Conservation (phyloP, 2,888 invertebrate species). For the Meiosimyza decipiens region DNA sequence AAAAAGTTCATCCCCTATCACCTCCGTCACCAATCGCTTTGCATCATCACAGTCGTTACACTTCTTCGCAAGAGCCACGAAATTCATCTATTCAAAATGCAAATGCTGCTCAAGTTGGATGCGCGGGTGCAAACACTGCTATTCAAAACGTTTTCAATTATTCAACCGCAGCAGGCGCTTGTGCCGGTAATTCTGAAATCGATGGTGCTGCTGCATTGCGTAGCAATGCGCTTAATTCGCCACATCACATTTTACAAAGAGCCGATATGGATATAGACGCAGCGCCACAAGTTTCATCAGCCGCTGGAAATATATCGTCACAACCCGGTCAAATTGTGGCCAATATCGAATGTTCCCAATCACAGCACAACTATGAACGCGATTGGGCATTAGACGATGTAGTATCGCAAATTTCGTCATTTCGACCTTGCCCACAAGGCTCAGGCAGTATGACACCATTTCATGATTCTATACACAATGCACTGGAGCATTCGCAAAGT, state of each 20-base stretch:
- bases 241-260: conserved; percentile 55
- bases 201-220: conserved; percentile 41
- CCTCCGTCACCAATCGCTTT: conserved; percentile 72
- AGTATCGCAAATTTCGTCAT: conserved; percentile 66
- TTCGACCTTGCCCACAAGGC: conserved; percentile 67
- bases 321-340: conserved; percentile 69
- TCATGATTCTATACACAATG: conserved; percentile 67
- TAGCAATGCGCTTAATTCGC: conserved; percentile 48
- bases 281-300: conserved; percentile 56
- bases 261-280: conserved; percentile 52
- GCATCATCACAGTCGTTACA: conserved; percentile 43
- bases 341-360: conserved; percentile 72
- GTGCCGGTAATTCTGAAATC: conserved; percentile 42
- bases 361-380: conserved; percentile 66
- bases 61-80: conserved; percentile 39
- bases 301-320: conserved; percentile 48
- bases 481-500: conserved; percentile 63
- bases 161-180: conserved; percentile 39
- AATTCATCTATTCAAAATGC: conserved; percentile 40
- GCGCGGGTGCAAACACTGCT: conserved; percentile 32
- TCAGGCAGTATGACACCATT: conserved; percentile 67
- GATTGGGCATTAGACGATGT: conserved; percentile 67
- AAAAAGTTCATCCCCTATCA: conserved; percentile 75
- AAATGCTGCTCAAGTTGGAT: conserved; percentile 34
- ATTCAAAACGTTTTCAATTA: conserved; percentile 39